A percentile compares a stretch with the other conserved stretches of the same genome.
These are phyloP conservation scores for Momotus momota DNA, from an alignment of 2,797 vertebrate species.

Conservation along the genomic window DNA sequence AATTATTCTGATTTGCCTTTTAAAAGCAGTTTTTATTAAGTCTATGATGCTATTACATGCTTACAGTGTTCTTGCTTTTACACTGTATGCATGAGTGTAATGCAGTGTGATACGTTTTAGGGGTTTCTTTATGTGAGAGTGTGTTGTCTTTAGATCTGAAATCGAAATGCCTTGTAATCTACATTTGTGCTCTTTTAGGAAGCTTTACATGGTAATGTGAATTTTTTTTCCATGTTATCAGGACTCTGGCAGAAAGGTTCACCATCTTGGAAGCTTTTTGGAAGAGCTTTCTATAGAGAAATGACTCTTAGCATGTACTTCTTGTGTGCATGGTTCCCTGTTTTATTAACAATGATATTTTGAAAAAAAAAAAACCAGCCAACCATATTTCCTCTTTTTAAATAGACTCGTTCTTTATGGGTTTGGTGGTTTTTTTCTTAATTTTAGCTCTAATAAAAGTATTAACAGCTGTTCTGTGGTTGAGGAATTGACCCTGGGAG, in stretches of 20 bases:
- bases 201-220: not conserved
- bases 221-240: not conserved
- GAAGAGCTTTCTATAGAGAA: not conserved
- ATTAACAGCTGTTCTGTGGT: conserved; percentile 15
- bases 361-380: not conserved
- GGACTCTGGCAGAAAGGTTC: not conserved
- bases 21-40: not conserved
- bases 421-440: not conserved
- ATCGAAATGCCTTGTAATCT: not conserved
- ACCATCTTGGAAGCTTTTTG: not conserved
- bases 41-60: not conserved
- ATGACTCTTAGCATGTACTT: not conserved
- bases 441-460: not conserved
- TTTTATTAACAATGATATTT: not conserved
- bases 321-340: not conserved
- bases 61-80: not conserved
- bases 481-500: not conserved
- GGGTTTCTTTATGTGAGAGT: not conserved
- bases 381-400: not conserved
- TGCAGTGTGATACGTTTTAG: too few relatives aligned
- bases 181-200: not conserved
- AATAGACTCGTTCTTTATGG: not conserved
- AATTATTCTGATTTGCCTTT: not conserved
- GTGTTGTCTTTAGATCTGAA: not conserved
- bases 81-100: rapidly evolving